Evolutionary conservation across 2,113 vertebrate species (phyloP).

Genomic region (Gymnocephalus cernua): DNA sequence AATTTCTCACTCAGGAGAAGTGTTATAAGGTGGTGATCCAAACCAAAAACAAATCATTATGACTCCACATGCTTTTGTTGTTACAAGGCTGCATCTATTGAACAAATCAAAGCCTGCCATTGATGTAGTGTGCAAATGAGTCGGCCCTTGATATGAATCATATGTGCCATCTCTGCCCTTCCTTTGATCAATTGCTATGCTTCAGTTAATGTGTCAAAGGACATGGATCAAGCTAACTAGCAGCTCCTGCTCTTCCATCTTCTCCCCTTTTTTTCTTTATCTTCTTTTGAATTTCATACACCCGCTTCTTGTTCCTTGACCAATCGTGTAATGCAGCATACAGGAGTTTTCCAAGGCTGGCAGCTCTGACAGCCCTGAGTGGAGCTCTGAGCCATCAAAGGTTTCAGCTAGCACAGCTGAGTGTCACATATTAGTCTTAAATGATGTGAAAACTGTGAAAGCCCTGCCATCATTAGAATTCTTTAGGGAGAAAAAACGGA

Average conservation of each 20-base stretch:
- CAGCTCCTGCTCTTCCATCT: constrained; percentile 20
- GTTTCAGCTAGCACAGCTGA: constrained; percentile 75
- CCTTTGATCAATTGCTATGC: constrained; percentile 48
- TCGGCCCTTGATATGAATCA: constrained; percentile 42
- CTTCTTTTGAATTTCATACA: constrained; percentile 64
- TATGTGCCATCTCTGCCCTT: constrained; percentile 37
- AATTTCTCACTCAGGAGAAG: constrained; percentile 1
- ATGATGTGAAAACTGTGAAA: constrained; percentile 81
- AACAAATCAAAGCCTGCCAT: constrained; percentile 38
- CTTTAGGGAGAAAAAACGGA: constrained; percentile 62
- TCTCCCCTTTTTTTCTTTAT: constrained; percentile 31
- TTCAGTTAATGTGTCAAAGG: constrained; percentile 60
- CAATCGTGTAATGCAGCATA: constrained; percentile 69
- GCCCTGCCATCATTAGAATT: constrained; percentile 75
- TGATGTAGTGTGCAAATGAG: constrained; percentile 23
- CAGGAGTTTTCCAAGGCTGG: constrained; percentile 66
- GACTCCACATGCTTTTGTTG: constrained; percentile 21
- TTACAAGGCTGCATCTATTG: constrained; percentile 27
- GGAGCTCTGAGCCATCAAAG: constrained; percentile 74
- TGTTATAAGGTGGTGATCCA: constrained; percentile 18
- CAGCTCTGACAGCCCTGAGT: constrained; percentile 74
- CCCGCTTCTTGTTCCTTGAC: constrained; percentile 69
- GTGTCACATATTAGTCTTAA: constrained; percentile 81
- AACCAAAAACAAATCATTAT: constrained; percentile 26
- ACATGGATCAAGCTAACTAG: constrained; percentile 62